Evolutionary conservation across 1,140 invertebrate genomes (phyloP), one percentile per base, ranked within the genome.

Genomic region (Danaus plexippus): DNA sequence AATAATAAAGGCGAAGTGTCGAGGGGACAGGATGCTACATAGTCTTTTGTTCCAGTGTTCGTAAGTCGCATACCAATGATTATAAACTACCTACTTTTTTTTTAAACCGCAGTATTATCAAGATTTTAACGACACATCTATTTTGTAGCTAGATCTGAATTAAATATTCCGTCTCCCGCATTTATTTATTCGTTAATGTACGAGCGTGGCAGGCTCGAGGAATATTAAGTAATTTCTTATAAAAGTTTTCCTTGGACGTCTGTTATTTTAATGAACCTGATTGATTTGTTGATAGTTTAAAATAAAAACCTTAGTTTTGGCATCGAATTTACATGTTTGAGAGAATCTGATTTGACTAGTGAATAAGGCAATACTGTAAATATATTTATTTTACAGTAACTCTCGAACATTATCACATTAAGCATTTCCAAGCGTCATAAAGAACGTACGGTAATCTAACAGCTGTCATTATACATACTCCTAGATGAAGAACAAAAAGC

Each of bases 21-120:
- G 75, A 54, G 64, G 71, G 74, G 76, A 82, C 80, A 86, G 80
- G 83, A 86, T 84, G 82, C 73, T 77, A 81, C 75, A 82, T 83
- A 76, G 75, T 75, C 83, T 86, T 84, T 86, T 86, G 83, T 84
- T 81, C 71, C 68, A 65, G 53, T 63, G 67, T 66, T 66, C 72
- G 75, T 72, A 66, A 56, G 70, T 66, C 66, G 83, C 76, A 86
- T 84, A 83, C 80, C 77, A 83, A 86, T 84, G 72, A 80, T 73
- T 71, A 67, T 65, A 75, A 70, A 69, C 61, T 61, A 76, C 63
- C 67, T 67, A 74, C 62, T 73, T 80, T 75, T 75, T 75, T 74
- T 15, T 15, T 15, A 57, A 69, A 71, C 66, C 67, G 57, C 60
- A 57, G 58, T 51, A 57, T 71, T 66, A 64, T 66, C 57, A 59